These are phyloP conservation scores for Isurus oxyrinchus DNA, from an alignment of 2,113 vertebrate genomes.

Conservation along the genomic window DNA sequence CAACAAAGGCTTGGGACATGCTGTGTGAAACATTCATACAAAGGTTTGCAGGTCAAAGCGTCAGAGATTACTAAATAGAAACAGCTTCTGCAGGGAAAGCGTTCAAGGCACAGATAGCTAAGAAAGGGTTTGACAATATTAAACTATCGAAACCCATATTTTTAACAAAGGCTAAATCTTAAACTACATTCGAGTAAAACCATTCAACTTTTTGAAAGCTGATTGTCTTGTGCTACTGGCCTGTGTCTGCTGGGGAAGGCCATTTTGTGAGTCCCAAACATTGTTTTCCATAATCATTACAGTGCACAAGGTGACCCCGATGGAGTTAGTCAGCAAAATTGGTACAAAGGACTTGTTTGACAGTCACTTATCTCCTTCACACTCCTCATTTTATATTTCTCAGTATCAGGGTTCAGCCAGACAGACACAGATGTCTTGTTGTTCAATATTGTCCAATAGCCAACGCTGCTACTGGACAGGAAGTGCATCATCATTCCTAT, in stretches of 20 bases:
- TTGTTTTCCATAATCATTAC: neutral
- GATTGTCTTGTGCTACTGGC: neutral
- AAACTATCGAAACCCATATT: neutral
- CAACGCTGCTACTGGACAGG: neutral
- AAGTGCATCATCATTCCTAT: neutral
- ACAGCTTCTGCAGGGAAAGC: slow-evolving; percentile 3
- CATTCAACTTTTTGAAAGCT: slow-evolving; percentile 8
- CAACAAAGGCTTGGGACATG: slow-evolving; percentile 6
- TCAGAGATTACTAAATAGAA: slow-evolving; percentile 26
- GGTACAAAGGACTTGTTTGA: neutral
- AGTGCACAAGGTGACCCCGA: neutral
- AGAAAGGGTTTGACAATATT: neutral
- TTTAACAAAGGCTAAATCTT: neutral
- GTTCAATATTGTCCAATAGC: too few species aligned
- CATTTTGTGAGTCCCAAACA: neutral
- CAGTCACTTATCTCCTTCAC: neutral
- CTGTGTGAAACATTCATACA: slow-evolving; percentile 34
- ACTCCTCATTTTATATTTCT: neutral
- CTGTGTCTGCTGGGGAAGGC: neutral
- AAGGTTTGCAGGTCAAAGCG: slow-evolving; percentile 26
- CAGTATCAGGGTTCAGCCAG: neutral
- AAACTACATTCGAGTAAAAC: neutral
- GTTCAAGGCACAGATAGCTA: neutral
- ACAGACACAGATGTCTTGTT: neutral
- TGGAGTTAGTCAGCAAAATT: neutral